These are phyloP conservation scores for Dasysyrphus albostriatus DNA, from an alignment of 2,888 invertebrate genomes.

Conservation along the genomic window DNA sequence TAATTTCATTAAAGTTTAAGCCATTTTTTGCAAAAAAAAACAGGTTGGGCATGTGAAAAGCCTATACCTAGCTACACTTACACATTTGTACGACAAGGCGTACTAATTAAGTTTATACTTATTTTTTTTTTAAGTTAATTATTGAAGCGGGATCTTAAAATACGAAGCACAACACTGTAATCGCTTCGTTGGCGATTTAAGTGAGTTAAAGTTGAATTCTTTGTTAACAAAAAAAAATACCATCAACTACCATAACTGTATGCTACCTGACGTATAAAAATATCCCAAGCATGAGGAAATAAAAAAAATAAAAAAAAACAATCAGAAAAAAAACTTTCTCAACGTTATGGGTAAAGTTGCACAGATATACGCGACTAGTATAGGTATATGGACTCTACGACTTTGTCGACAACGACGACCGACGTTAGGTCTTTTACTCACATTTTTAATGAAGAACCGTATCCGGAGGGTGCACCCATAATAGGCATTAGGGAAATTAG, in stretches of 20 bases:
- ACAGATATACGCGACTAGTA: constrained; percentile 20
- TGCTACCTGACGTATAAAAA: constrained; percentile 25
- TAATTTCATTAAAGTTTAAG: constrained; percentile 73
- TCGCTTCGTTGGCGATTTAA: constrained; percentile 68
- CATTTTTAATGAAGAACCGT: constrained; percentile 39
- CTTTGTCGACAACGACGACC: constrained; percentile 5
- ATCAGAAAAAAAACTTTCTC: constrained; percentile 42
- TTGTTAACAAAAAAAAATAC: background rate
- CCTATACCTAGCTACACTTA: background rate
- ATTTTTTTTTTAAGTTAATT: constrained; percentile 48
- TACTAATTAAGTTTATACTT: constrained; percentile 55
- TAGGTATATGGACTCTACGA: constrained; percentile 15
- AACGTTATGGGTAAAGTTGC: constrained; percentile 23
- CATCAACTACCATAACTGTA: constrained; percentile 51
- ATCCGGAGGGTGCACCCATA: constrained; percentile 65
- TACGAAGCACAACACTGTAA: constrained; percentile 42
- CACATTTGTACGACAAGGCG: constrained; percentile 38
- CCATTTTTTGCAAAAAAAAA: constrained; percentile 58
- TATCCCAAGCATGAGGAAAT: constrained; percentile 40
- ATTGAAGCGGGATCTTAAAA: constrained; percentile 71
- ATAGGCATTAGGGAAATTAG: constrained; percentile 73
- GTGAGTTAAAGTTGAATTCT: constrained; percentile 65
- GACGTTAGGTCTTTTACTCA: constrained; percentile 19
- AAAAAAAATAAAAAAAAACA: background rate
- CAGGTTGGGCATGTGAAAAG: constrained; percentile 44